phyloP scores from a whole-genome alignment of 2,113 vertebrate genomes.

The Bucco capensis region DNA sequence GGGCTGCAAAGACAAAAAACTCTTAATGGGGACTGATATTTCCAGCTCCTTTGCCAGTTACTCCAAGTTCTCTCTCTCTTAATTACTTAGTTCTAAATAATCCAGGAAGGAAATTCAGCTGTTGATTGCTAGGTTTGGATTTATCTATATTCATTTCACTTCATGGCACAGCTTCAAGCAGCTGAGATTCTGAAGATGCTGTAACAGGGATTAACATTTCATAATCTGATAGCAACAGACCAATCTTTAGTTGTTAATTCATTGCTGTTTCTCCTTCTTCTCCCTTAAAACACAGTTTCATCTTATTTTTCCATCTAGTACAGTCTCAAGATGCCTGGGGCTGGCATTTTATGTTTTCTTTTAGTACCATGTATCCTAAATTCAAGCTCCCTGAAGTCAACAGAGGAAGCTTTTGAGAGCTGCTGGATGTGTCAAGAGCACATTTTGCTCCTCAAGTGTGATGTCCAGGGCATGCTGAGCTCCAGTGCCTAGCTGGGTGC shows the following conservation, averaged over 20 bases:
- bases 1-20: neutral
- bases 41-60: neutral
- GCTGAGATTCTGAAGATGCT: neutral
- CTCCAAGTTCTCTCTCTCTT: neutral
- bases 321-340: neutral
- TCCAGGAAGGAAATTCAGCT: neutral
- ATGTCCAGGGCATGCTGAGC: neutral
- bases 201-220: neutral
- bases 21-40: neutral
- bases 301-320: neutral
- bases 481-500: no score
- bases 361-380: neutral
- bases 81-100: neutral
- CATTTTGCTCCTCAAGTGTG: rapidly evolving
- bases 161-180: neutral
- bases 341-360: neutral
- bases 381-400: neutral
- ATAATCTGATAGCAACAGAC: neutral
- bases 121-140: neutral
- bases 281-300: neutral
- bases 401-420: neutral
- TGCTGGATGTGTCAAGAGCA: neutral
- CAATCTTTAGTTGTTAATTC: neutral
- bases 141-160: neutral
- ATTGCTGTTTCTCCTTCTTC: neutral